Evolutionary conservation across 2,113 vertebrate species (phyloP).

Genomic region (Acrocephalus kingi): DNA sequence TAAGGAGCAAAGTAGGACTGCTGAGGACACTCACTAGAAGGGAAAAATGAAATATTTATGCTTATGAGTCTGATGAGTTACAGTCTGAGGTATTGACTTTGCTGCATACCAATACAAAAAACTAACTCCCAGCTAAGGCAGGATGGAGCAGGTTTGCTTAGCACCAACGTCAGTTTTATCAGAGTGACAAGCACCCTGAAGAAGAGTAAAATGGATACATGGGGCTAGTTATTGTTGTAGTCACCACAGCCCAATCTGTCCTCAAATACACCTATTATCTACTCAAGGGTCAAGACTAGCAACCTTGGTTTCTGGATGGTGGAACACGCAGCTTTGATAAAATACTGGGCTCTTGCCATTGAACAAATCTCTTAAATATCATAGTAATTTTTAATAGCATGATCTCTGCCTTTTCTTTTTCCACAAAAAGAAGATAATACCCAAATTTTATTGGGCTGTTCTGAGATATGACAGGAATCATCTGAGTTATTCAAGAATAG

Average conservation of each 20-base stretch:
- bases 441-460: background rate
- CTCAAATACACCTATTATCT: background rate
- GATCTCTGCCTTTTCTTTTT: background rate
- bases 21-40: background rate
- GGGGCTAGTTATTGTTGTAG: background rate
- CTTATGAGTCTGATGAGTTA: background rate
- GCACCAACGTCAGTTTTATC: background rate
- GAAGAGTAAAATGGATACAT: background rate
- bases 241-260: background rate
- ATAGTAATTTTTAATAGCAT: background rate
- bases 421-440: background rate
- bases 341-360: background rate
- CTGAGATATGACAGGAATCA: background rate
- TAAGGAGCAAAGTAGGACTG: background rate
- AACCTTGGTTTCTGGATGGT: background rate
- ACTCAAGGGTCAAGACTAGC: background rate
- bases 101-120: background rate
- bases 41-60: background rate
- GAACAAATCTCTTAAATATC: background rate
- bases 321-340: background rate
- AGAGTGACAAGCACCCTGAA: background rate
- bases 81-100: background rate
- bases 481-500: background rate
- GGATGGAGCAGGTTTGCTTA: background rate
- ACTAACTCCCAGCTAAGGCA: background rate